These are phyloP conservation scores for Oligia latruncula DNA, from an alignment of 2,888 invertebrate species.

Conservation along the genomic window DNA sequence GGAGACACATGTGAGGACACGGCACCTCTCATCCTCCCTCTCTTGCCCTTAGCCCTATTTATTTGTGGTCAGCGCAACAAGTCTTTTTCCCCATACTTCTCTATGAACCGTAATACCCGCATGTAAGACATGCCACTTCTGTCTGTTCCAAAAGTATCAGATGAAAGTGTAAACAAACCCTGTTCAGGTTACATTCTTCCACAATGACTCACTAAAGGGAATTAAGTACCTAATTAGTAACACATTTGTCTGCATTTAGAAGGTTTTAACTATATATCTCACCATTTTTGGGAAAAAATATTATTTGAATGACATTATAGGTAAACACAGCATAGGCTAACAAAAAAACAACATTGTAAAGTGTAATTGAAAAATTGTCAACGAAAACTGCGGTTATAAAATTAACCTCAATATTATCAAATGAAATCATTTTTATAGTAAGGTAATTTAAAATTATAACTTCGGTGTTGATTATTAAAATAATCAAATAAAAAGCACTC, in stretches of 20 bases:
- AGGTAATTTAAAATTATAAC: neutral
- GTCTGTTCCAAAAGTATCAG: neutral
- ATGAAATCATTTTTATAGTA: neutral
- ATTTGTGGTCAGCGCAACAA: neutral
- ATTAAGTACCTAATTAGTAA: too few species aligned
- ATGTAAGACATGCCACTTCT: neutral
- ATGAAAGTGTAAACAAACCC: neutral
- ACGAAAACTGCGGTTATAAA: too few species aligned
- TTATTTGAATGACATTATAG: too few species aligned
- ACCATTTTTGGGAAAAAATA: too few species aligned
- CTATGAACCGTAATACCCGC: neutral
- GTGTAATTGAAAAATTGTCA: too few species aligned
- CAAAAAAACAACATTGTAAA: too few species aligned
- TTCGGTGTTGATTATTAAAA: neutral
- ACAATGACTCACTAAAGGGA: too few species aligned
- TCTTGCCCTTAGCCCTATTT: neutral
- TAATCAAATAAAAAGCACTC: too few species aligned
- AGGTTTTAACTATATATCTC: too few species aligned
- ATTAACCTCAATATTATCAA: neutral
- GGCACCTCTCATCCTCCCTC: neutral
- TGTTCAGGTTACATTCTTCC: too few species aligned
- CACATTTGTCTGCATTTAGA: too few species aligned
- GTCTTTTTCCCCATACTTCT: neutral
- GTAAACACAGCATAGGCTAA: too few species aligned
- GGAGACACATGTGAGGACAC: conserved; percentile 92